Evolutionary conservation across 1,140 invertebrate genomes (phyloP), one percentile per base, ranked within the genome.

Genomic region (Hyles vespertilio): DNA sequence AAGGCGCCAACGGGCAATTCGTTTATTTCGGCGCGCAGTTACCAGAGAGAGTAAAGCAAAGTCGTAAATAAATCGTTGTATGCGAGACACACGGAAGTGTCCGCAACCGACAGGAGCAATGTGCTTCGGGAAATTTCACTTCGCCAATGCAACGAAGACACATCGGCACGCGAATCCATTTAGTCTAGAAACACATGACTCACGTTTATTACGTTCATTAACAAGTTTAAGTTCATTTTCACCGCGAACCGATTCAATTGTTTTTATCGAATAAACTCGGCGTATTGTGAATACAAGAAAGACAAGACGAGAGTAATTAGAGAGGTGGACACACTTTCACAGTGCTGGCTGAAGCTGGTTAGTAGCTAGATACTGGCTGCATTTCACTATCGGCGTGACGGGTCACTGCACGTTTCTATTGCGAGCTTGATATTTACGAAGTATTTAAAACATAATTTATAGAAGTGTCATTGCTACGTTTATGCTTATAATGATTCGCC

Each of bases 321-420:
- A 84, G 78, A 84, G 71, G 72, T 65, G 62, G 63, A 56, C 56
- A 60, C 69, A 81, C 84, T 87, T 87, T 87, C 84, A 74, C 80
- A 71, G 70, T 40, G 36, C 36, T 69, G 40, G 32, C 72, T 11
- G 9, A 32, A 56, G 44, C 32, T 3, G 66, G 68, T 62, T 69
- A 57, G 69, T 72, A 75, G 70, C 76, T 75, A 74, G 59, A 68
- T 74, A 66, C 64, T 70, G 60, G 61, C 68, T 70, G 67, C 66
- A 74, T 84, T 84, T 79, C 78, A 72, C 77, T 72, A 72, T 69
- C 63, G 60, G 66, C 74, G 22, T 22, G 22, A 22, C 22, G 22
- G 78, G 81, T 80, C 79, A 77, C 72, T 81, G 77, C 74, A 74
- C 77, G 3, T n/a, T 74, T 63, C 5, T 56, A 56, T 36, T 55